A percentile compares a stretch with the other conserved stretches of the same genome.
phyloP scores from a whole-genome alignment of 2,113 vertebrate genomes.

The Mus spicilegus region DNA sequence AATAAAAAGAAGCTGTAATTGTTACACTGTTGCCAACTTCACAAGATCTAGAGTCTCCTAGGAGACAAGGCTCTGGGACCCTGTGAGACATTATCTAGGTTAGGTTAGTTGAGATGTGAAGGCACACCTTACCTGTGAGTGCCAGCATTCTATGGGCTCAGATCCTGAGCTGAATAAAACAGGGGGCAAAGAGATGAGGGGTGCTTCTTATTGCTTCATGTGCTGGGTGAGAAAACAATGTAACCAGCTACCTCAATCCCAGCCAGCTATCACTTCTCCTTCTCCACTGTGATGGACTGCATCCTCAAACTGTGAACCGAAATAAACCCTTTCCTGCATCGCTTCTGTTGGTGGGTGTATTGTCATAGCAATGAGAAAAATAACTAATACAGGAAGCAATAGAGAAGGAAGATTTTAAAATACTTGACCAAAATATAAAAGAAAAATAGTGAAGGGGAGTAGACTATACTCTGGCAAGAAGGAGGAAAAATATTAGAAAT shows the following conservation, averaged over 20 bases:
- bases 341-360: neutral
- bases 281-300: neutral
- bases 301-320: neutral
- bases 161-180: neutral
- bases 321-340: neutral
- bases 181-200: no score
- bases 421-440: neutral
- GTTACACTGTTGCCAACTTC: neutral
- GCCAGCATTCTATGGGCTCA: neutral
- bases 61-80: neutral
- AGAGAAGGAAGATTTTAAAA: neutral
- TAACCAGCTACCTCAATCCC: neutral
- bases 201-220: neutral
- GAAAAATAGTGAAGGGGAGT: neutral
- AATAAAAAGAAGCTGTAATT: neutral
- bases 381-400: neutral
- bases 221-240: neutral
- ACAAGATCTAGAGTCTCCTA: neutral
- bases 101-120: neutral
- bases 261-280: neutral
- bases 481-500: neutral
- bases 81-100: neutral
- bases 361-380: neutral
- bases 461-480: neutral
- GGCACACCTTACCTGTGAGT: neutral